Evolutionary conservation across 2,113 vertebrate species (phyloP), one percentile per base, ranked within the genome.

Genomic region (Pipa parva): DNA sequence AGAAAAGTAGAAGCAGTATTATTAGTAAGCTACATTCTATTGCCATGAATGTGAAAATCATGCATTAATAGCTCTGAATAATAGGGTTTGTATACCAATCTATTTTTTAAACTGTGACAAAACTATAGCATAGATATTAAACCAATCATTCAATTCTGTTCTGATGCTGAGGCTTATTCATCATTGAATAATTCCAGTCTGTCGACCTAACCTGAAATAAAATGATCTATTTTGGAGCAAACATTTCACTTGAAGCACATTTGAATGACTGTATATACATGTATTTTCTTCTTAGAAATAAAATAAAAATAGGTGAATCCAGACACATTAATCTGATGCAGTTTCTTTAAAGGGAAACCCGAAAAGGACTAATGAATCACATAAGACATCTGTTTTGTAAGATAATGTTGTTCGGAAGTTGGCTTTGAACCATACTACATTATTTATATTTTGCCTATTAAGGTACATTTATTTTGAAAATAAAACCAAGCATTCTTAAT

Each of bases 121-220:
- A 60, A 60, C 45, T 59, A 45, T 60, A 69, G 46, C 20, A n/a
- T 50, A n/a, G 56, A 69, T 69, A 69, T 69, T 69, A 60, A 69
- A 69, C 56, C 31, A 69, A 69, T 69, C 65, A 69, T 56, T 67
- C 64, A 67, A 67, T 69, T 60, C 65, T 1, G 33, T 50, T 58
- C 37, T 36, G 50, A 60, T 60, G 31, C 36, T 42, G 26, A 50
- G 51, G 42, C 22, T 7, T 45, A 65, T 65, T 56, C 25, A 65
- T 65, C 63, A 65, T 22, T 29, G 50, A 65, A 46, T 27, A 37
- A 51, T 65, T 46, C 20, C 25, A 26, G 22, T 52, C 33, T 20
- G 49, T 31, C 39, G 7, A 42, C 39, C n/a, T n/a, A n/a, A n/a
- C n/a, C n/a, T n/a, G 10, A 10, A 7, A 42, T n/a, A 42, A 42